Conservation (phyloP, 2,113 vertebrate species). For the Lophotis ruficrista region DNA sequence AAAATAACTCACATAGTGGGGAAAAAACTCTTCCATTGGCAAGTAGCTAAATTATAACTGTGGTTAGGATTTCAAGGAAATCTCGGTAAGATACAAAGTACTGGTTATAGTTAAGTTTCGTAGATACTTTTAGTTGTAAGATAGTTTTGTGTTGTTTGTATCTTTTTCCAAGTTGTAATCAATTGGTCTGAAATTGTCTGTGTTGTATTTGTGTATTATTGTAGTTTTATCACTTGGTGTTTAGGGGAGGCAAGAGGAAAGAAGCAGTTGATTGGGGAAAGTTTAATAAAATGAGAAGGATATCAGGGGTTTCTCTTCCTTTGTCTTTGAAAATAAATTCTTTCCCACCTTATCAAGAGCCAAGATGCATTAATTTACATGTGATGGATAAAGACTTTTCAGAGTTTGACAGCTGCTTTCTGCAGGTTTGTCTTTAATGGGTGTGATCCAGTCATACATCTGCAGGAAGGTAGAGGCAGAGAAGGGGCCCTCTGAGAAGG, state of each 20-base stretch:
- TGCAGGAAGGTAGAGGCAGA: not conserved
- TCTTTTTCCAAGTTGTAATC: not conserved
- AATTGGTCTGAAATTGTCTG: not conserved
- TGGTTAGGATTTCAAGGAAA: not conserved
- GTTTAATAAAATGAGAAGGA: not conserved
- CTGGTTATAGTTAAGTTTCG: not conserved
- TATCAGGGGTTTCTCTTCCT: not conserved
- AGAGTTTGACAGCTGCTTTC: not conserved
- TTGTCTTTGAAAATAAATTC: not conserved
- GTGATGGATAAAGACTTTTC: not conserved
- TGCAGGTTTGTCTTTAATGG: not conserved
- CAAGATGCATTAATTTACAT: not conserved
- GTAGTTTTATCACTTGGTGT: not conserved
- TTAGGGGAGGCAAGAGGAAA: not conserved
- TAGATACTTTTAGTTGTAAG: not conserved
- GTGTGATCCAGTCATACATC: not conserved
- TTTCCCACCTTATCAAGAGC: not conserved
- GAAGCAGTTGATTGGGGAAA: not conserved
- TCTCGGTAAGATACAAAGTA: not conserved
- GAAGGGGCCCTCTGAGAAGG: not conserved
- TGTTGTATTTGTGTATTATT: not conserved
- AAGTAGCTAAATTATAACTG: not conserved
- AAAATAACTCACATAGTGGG: not conserved
- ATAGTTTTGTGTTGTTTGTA: not conserved
- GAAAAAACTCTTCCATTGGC: not conserved